A percentile compares a stretch with the other conserved stretches of the same genome.
Conservation (phyloP, 2,888 invertebrate genomes). For the Brachypalpus laphriformis region DNA sequence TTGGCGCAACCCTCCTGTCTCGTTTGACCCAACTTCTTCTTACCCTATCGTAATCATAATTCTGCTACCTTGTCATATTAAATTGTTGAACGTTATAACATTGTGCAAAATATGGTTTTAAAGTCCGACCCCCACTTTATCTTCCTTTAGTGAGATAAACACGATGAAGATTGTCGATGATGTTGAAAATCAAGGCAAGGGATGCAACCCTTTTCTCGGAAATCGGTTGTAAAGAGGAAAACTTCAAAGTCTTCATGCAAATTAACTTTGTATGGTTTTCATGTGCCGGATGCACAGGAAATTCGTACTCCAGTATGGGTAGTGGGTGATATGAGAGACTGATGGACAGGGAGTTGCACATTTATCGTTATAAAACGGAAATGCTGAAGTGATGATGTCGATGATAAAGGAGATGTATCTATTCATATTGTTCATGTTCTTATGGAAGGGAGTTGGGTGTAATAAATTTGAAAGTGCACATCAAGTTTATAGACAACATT, state of each 20-base stretch:
- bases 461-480: not conserved
- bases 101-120: not conserved
- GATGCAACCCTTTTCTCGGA: not conserved
- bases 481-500: not conserved
- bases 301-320: not conserved
- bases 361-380: not conserved
- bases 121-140: not conserved
- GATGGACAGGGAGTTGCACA: not conserved
- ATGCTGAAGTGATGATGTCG: not conserved
- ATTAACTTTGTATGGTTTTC: conserved; percentile 17
- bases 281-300: conserved; percentile 11
- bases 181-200: not conserved
- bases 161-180: not conserved
- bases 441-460: not conserved
- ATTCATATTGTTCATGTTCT: not conserved
- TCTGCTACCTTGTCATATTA: conserved; percentile 28
- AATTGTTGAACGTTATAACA: not conserved
- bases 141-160: not conserved
- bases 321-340: not conserved
- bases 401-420: not conserved
- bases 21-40: not conserved
- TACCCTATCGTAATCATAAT: not conserved
- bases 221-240: conserved; percentile 6
- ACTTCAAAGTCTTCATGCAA: conserved; percentile 14
- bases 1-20: not conserved